A percentile compares a stretch with the other conserved stretches of the same genome.
Conservation (phyloP, 2,113 vertebrate species). For the Vicugna pacos region DNA sequence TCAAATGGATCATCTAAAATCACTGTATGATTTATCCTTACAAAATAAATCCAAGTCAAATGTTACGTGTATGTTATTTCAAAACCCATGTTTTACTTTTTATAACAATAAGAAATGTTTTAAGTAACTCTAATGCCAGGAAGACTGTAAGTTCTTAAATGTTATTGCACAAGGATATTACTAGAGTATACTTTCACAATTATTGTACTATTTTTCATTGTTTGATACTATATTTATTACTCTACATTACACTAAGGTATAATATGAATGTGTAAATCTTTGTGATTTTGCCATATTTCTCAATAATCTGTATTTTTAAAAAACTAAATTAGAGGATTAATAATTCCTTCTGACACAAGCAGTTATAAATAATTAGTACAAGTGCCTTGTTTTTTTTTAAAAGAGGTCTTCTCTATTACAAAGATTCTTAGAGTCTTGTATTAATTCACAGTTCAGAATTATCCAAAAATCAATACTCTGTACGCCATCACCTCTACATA, state of each 20-base stretch:
- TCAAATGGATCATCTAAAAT: slow-evolving; percentile 98
- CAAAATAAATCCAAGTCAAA: slow-evolving; percentile 71
- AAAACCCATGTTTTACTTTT: slow-evolving; percentile 45
- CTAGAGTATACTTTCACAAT: not conserved
- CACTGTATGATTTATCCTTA: slow-evolving; percentile 97
- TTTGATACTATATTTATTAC: not conserved
- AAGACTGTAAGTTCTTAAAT: not conserved
- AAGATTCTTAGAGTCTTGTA: not conserved
- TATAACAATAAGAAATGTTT: not conserved
- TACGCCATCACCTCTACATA: not conserved
- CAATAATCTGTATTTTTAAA: slow-evolving; percentile 14
- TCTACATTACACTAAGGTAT: slow-evolving; percentile 1
- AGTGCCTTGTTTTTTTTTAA: not conserved
- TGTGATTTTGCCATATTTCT: slow-evolving; percentile 38
- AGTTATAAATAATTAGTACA: slow-evolving; percentile 37
- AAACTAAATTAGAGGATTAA: slow-evolving; percentile 14
- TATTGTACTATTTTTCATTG: not conserved
- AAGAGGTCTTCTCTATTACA: slow-evolving; percentile 31
- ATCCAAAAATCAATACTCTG: not conserved
- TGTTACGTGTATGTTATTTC: slow-evolving; percentile 43
- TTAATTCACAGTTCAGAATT: slow-evolving; percentile 46
- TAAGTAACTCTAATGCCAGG: slow-evolving; percentile 35
- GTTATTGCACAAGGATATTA: not conserved
- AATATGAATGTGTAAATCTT: slow-evolving; percentile 27
- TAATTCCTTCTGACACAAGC: slow-evolving; percentile 28